Base-by-base conservation (phyloP, 2,888 invertebrate genomes). In the Dexiosoma caninum region DNA sequence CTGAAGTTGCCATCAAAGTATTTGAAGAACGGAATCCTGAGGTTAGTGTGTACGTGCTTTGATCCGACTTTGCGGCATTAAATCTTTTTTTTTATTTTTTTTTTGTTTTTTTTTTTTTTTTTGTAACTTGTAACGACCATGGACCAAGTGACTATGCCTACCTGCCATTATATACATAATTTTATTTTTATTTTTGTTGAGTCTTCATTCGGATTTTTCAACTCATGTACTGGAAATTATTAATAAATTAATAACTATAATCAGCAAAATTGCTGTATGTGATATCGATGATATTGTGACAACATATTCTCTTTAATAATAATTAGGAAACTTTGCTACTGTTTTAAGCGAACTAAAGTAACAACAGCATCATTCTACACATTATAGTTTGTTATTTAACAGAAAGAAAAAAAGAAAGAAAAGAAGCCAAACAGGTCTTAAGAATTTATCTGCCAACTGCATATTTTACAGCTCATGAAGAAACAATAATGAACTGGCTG, bases 241-340 rank as follows among this genome's bases (percentile, higher is more conserved):
- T 27, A 27, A 27, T 5, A 27, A 5, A 27, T 67, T 59, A 75
- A 75, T 49, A n/a, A 59, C 75, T 67, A 10, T 59, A 67, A 75
- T 75, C 42, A 70, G 35, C 1, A 10, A 37, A 57, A 1, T 32
- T 57, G 32, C 44, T 69, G 44, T 35, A n/a, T 57, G 12, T 37
- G 44, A 35, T 69, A 57, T 32, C 44, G 69, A 37, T 55, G 66
- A 74, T 66, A 67, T 75, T 75, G 75, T 66, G 75, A 67, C 57
- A 75, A 75, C 75, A 75, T 51, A 49, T 42, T 59, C 66, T 49
- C 59, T 49, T 49, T 49, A 27, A 70, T 70, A 37, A 70, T 70
- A 70, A 70, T 59, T 70, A 49, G 46, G 46, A 23, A 59, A 6
- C 37, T 44, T 37, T 6, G 70, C 70, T 70, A 70, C 70, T 59